Percentiles rank a stretch among this genome's conserved stretches.
Evolutionary conservation across 2,888 invertebrate genomes (phyloP).

Genomic region (Acrobeloides nanus): DNA sequence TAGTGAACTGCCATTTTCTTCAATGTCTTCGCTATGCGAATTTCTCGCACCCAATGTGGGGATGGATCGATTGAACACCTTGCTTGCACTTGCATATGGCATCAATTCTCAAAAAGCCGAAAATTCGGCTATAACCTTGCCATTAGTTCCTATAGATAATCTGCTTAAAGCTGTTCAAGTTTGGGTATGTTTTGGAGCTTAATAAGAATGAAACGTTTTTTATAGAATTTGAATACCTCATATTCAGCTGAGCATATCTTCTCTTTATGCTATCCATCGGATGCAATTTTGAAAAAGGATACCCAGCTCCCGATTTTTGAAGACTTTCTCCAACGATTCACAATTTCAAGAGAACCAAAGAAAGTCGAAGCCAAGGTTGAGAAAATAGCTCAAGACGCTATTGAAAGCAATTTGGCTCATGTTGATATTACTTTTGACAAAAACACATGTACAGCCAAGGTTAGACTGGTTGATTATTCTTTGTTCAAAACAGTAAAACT

Average conservation of each 20-base stretch:
- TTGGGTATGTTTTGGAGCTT: slow-evolving; percentile 24
- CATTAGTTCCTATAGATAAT: slow-evolving; percentile 75
- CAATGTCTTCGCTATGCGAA: slow-evolving; percentile 37
- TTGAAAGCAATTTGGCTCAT: too few species aligned
- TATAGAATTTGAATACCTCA: slow-evolving; percentile 67
- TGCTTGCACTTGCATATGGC: slow-evolving; percentile 73
- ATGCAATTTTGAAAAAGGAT: slow-evolving; percentile 71
- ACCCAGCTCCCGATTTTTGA: slow-evolving; percentile 68
- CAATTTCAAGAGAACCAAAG: slow-evolving; percentile 11
- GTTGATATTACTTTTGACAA: too few species aligned
- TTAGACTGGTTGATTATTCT: too few species aligned
- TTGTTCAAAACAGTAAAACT: too few species aligned
- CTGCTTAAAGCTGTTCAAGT: slow-evolving; percentile 24
- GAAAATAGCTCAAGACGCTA: too few species aligned
- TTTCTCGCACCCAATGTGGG: slow-evolving; percentile 60
- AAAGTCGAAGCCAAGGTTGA: not conserved
- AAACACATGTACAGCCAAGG: too few species aligned
- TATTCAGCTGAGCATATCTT: slow-evolving; percentile 67
- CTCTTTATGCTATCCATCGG: slow-evolving; percentile 75
- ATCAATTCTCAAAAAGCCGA: slow-evolving; percentile 63
- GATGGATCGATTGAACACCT: slow-evolving; percentile 62
- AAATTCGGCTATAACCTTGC: slow-evolving; percentile 69
- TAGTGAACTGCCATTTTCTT: slow-evolving; percentile 58
- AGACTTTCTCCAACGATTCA: slow-evolving; percentile 39
- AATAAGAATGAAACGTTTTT: slow-evolving; percentile 3